These are phyloP conservation scores for Salvelinus sp. DNA, from an alignment of 2,113 vertebrate species.

Conservation along the genomic window DNA sequence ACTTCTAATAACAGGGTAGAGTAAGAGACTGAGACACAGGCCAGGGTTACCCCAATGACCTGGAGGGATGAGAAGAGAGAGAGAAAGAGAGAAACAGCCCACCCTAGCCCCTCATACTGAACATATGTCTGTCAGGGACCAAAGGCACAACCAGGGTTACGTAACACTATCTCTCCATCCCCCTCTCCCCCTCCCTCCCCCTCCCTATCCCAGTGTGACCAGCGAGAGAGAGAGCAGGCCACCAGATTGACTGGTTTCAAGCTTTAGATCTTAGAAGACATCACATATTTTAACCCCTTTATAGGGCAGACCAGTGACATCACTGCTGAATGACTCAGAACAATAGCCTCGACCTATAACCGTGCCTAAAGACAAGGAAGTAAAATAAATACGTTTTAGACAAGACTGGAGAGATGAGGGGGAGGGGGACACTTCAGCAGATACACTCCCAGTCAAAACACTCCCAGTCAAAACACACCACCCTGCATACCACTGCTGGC, in stretches of 20 bases:
- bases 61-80: conserved; percentile 7
- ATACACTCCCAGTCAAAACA: not conserved
- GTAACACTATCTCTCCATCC: too few relatives aligned
- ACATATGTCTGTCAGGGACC: too few relatives aligned
- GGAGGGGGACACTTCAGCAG: not conserved
- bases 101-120: not conserved
- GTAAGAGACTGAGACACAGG: conserved; percentile 56
- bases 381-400: not conserved
- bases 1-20: conserved; percentile 74
- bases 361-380: not conserved
- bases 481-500: too few relatives aligned
- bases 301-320: not conserved
- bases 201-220: not conserved
- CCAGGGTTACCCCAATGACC: conserved; percentile 70
- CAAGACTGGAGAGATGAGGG: not conserved
- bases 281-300: not conserved
- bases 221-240: not conserved
- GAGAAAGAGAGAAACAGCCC: not conserved
- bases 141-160: too few relatives aligned
- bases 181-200: too few relatives aligned
- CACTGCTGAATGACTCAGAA: too few relatives aligned
- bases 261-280: not conserved
- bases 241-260: not conserved
- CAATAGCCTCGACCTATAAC: not conserved
- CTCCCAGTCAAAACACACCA: not conserved